Evolutionary conservation across 2,113 vertebrate species (phyloP), one percentile per base, ranked within the genome.

Genomic region (Larimichthys polyactis): DNA sequence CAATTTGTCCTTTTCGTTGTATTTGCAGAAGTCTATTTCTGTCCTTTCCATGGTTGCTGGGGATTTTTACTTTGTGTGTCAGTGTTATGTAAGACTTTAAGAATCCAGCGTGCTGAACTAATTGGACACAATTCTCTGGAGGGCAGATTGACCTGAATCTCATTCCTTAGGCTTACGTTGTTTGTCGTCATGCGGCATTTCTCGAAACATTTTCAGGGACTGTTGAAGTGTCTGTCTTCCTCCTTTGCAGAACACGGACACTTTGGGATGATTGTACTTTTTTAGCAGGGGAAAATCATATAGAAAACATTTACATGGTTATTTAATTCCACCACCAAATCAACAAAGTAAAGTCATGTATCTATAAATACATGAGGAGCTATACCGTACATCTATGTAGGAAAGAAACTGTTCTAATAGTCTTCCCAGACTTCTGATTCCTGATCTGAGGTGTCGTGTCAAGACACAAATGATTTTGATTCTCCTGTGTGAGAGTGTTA

Each of bases 101-200:
- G 89, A 83, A 62, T 82, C 52, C 65, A 16, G 15, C 3, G 7
- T 65, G 82, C 71, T 77, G 60, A 88, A 55, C 83, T 90, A 85
- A 86, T 81, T 90, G 82, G 73, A 85, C 80, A 40, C 49, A 77
- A 78, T 85, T 87, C 83, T 88, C 49, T 52, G 52, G 78, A 77
- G 27, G 65, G 17, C 52, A 89, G 89, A 82, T 84, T 94, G 88
- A 89, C 91, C 90, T 24, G 40, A 90, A 92, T 94, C 92, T 89
- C 59, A 65, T 78, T 78, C 72, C 8, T 43, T 0, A 1, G 80
- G 85, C 40, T 93, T 90, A 85, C 3, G 5, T 7, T 0, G 6
- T 32, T 55, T 74, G 80, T 64, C 40, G 40, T 91, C 85, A 87
- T 29, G 7, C 24, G 7, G 60, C 46, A 7, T 22, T 64, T 58